Evolutionary conservation across 2,113 vertebrate species (phyloP).

Genomic region (Oxyura jamaicensis): DNA sequence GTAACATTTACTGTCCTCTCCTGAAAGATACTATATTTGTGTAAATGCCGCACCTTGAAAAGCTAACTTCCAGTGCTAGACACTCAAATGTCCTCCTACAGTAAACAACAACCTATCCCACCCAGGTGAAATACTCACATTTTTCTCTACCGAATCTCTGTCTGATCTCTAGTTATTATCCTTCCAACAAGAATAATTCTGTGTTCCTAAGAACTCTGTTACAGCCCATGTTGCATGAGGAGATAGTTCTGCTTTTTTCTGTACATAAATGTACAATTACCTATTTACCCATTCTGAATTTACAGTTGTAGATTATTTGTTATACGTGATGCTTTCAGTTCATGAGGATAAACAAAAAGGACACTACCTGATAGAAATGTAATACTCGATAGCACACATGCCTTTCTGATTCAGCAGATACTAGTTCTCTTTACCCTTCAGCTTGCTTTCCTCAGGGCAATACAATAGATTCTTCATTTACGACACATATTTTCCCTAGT

Average conservation of each 20-base stretch:
- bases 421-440: not conserved
- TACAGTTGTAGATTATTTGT: not conserved
- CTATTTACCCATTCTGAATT: not conserved
- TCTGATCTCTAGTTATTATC: not conserved
- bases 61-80: not conserved
- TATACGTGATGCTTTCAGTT: conserved; percentile 5
- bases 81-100: not conserved
- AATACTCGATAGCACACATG: not conserved
- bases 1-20: not conserved
- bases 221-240: not conserved
- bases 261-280: not conserved
- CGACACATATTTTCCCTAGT: not conserved
- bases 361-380: not conserved
- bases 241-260: not conserved
- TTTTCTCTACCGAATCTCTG: not conserved
- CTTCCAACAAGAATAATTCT: not conserved
- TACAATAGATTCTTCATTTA: not conserved
- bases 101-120: not conserved
- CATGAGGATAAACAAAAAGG: not conserved
- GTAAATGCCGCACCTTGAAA: not conserved
- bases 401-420: not conserved
- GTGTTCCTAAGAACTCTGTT: not conserved
- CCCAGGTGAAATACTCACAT: not conserved
- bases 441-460: not conserved
- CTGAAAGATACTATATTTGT: not conserved